Evolutionary conservation across 2,113 vertebrate genomes (phyloP).

Genomic region (Mobula hypostoma): DNA sequence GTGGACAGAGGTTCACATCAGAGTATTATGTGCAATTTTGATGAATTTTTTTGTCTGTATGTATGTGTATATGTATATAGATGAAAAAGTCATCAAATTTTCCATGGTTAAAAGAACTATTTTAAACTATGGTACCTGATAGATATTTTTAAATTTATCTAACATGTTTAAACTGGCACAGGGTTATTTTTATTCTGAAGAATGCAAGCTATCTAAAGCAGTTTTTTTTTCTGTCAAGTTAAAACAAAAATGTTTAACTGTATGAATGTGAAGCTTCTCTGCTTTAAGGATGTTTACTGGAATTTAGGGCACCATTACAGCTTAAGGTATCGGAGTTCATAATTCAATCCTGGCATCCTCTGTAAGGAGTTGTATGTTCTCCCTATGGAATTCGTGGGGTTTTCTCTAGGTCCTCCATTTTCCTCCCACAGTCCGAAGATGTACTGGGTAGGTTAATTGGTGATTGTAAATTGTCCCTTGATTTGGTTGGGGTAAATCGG

Average conservation of each 20-base stretch:
- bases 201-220: background rate
- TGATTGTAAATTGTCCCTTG: too few relatives aligned
- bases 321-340: too few relatives aligned
- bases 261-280: background rate
- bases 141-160: background rate
- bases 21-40: slow-evolving; percentile 6
- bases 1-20: background rate
- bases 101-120: background rate
- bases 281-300: background rate
- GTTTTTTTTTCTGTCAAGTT: background rate
- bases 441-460: too few relatives aligned
- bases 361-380: too few relatives aligned
- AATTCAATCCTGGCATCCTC: too few relatives aligned
- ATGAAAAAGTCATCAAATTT: background rate
- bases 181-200: slow-evolving; percentile 22
- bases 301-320: background rate
- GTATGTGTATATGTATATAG: background rate
- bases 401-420: too few relatives aligned
- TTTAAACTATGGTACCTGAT: slow-evolving; percentile 29
- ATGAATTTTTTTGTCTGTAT: background rate
- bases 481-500: too few relatives aligned
- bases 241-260: background rate
- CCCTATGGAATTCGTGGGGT: too few relatives aligned
- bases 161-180: background rate
- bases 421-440: too few relatives aligned